Conservation (phyloP, 2,797 vertebrate species). For the Cebuella pygmaea region DNA sequence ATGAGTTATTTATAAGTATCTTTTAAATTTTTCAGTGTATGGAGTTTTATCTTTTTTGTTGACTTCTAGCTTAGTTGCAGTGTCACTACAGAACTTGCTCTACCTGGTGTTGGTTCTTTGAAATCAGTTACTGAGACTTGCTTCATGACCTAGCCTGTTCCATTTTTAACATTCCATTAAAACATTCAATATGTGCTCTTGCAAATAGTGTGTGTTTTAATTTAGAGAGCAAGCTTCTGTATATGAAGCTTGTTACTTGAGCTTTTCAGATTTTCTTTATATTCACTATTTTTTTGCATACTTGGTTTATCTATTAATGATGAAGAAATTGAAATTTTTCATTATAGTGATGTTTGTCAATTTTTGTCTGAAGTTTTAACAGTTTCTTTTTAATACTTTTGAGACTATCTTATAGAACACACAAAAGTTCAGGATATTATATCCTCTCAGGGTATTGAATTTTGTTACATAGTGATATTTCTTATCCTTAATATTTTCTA, state of each 20-base stretch:
- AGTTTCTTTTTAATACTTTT: not conserved
- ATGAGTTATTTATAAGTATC: not conserved
- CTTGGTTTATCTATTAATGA: not conserved
- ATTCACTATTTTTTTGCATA: not conserved
- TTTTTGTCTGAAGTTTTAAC: not conserved
- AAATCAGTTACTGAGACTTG: conserved; percentile 25
- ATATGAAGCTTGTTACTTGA: not conserved
- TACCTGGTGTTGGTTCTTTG: not conserved
- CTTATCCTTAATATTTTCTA: conserved; percentile 6
- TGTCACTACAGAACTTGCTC: conserved; percentile 9
- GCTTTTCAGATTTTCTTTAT: not conserved
- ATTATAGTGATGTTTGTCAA: not conserved
- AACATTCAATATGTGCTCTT: not conserved
- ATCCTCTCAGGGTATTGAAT: not conserved
- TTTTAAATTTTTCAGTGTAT: not conserved
- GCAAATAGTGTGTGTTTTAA: not conserved
- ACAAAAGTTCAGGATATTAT: not conserved
- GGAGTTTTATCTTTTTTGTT: not conserved
- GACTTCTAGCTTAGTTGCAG: not conserved
- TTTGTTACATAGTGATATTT: not conserved
- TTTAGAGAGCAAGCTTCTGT: not conserved
- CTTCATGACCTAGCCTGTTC: not conserved
- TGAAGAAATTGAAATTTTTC: conserved; percentile 1
- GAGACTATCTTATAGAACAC: not conserved
- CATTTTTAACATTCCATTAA: not conserved